A percentile compares a stretch with the other conserved stretches of the same genome.
phyloP scores from a whole-genome alignment of 2,888 invertebrate species.

The Pterostichus madidus region DNA sequence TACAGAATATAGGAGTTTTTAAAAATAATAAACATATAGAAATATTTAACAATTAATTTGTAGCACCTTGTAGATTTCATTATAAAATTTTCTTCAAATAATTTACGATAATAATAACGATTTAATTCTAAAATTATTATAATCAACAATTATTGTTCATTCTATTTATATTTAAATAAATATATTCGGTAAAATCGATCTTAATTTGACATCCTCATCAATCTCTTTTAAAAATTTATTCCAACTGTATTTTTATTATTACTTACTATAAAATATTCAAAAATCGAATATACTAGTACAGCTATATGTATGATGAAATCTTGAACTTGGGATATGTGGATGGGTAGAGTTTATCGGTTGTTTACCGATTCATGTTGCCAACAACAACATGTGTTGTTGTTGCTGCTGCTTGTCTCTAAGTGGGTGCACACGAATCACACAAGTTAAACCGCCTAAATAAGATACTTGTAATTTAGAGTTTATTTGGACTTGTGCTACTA shows the following conservation, averaged over 20 bases:
- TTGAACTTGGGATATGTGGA: constrained; percentile 54
- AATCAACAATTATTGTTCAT: constrained; percentile 44
- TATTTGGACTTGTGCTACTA: constrained; percentile 52
- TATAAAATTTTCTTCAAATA: constrained; percentile 43
- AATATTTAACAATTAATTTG: constrained; percentile 31
- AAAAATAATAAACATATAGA: background rate
- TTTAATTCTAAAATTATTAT: constrained; percentile 18
- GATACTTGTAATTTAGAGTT: constrained; percentile 59
- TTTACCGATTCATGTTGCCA: constrained; percentile 50
- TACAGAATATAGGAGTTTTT: too few species aligned
- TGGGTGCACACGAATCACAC: constrained; percentile 60
- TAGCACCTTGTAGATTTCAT: constrained; percentile 57
- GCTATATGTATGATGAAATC: constrained; percentile 21
- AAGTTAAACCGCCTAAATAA: constrained; percentile 55
- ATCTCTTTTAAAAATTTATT: constrained; percentile 37
- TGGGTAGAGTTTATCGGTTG: constrained; percentile 20
- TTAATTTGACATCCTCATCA: constrained; percentile 35
- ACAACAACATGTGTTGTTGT: constrained; percentile 36
- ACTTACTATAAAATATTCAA: constrained; percentile 47
- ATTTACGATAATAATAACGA: constrained; percentile 14
- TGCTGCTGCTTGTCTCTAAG: constrained; percentile 53
- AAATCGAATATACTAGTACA: constrained; percentile 36
- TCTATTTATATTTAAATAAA: constrained; percentile 21
- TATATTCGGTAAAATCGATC: constrained; percentile 30
- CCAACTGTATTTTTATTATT: constrained; percentile 4